Evolutionary conservation across 2,113 vertebrate species (phyloP).

Genomic region (Oryzias curvinotus): DNA sequence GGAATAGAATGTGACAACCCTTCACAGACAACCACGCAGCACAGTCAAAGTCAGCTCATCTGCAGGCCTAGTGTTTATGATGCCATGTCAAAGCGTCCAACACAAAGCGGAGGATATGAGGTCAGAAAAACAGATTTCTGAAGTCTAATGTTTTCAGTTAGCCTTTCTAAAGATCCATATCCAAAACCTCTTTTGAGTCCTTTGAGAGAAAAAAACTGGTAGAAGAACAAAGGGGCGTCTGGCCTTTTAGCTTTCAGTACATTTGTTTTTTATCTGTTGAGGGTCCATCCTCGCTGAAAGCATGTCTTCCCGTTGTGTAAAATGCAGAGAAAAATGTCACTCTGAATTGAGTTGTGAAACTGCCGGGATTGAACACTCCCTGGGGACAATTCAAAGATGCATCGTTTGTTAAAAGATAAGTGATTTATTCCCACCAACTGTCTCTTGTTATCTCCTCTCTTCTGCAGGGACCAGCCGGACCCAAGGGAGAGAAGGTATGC

Average conservation of each 20-base stretch:
- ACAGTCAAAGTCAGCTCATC: conserved; percentile 4
- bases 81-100: conserved; percentile 10
- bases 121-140: conserved; percentile 7
- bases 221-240: conserved; percentile 25
- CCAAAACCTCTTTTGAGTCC: conserved; percentile 19
- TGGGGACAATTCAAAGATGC: conserved; percentile 13
- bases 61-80: conserved; percentile 21
- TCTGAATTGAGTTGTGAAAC: conserved; percentile 27
- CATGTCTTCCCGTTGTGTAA: conserved; percentile 20
- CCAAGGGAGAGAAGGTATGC: conserved; percentile 93
- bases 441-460: conserved; percentile 51
- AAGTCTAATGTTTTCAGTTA: conserved; percentile 27
- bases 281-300: conserved; percentile 5
- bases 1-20: background rate
- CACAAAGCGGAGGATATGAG: background rate
- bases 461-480: conserved; percentile 86
- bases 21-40: background rate
- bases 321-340: conserved; percentile 3
- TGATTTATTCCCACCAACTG: conserved; percentile 56
- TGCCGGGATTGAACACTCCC: conserved; percentile 29
- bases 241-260: conserved; percentile 12
- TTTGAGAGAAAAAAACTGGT: conserved; percentile 3
- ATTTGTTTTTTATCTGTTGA: conserved; percentile 19
- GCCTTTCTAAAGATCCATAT: conserved; percentile 15
- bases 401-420: conserved; percentile 17